Conservation (phyloP, 2,888 invertebrate genomes). For the Erebia palarica region DNA sequence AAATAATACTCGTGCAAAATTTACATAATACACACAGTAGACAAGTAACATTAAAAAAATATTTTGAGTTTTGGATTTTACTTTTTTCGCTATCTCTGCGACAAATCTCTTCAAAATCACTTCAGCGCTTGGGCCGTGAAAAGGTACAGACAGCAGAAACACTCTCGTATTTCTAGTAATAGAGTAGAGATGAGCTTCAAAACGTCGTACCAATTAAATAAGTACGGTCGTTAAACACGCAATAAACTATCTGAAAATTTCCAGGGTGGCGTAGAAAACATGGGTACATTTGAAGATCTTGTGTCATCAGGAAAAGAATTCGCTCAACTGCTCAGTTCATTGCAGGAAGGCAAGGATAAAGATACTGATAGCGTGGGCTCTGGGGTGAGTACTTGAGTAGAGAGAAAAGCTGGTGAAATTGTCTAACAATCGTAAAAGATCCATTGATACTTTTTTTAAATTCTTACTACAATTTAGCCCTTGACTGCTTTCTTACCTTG, state of each 20-base stretch:
- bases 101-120: too few relatives aligned
- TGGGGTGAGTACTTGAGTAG: constrained; percentile 51
- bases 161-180: too few relatives aligned
- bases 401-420: background rate
- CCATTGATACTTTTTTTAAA: background rate
- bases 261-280: constrained; percentile 82
- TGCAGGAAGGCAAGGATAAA: constrained; percentile 71
- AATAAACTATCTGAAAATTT: constrained; percentile 14
- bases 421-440: background rate
- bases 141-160: too few relatives aligned
- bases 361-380: constrained; percentile 61
- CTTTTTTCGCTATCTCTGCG: too few relatives aligned
- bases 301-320: constrained; percentile 82
- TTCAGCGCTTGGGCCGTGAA: too few relatives aligned
- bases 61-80: too few relatives aligned
- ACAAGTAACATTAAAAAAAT: too few relatives aligned
- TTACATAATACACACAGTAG: too few relatives aligned
- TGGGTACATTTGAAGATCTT: constrained; percentile 83
- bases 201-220: background rate
- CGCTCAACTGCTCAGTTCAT: constrained; percentile 72
- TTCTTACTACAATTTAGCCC: too few relatives aligned
- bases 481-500: too few relatives aligned
- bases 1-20: too few relatives aligned
- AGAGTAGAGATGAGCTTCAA: background rate
- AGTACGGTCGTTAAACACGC: background rate